Evolutionary conservation across 2,888 invertebrate genomes (phyloP), one percentile per base, ranked within the genome.

Genomic region (Catocala nupta): DNA sequence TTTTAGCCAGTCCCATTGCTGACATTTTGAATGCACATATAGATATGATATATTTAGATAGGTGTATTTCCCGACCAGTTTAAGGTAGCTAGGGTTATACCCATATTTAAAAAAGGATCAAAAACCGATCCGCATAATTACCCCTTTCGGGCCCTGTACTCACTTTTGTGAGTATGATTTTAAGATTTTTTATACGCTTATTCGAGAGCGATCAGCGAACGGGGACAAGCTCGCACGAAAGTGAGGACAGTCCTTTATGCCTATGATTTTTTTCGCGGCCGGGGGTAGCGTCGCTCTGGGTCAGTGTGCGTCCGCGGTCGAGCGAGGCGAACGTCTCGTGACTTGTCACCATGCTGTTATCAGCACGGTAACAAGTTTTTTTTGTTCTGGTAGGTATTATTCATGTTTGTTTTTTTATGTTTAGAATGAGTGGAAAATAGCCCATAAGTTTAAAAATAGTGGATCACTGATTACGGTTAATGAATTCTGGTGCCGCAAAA

Each of bases 371-470:
- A n/a, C n/a, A n/a, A n/a, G n/a, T n/a, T n/a, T n/a, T n/a, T 39
- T 39, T 51, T 36, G 45, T 47, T 44, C 47, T 45, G 55, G 48
- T 45, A 45, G 33, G 45, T n/a, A 7, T 45, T 33, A 44, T 44
- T 43, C 33, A 16, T 43, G 54, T 54, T 44, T 54, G 45, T 44
- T 44, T 48, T 45, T 36, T 55, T 55, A 49, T 51, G 43, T 58
- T 58, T 51, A 51, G 44, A 58, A 58, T 43, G 51, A 58, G 50
- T 51, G 47, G 13, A 59, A 59, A 52, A 59, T 59, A 59, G 52
- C 39, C 52, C 34, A 45, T 47, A 33, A 58, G 51, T 36, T 45
- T 34, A 52, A 59, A 36, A 45, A 52, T 53, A 52, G 59, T 53
- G 47, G 49, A 59, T 59, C 45, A 52, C 16, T 59, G 52, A 59